These are phyloP conservation scores for Sarcophaga variegata DNA, from an alignment of 2,888 invertebrate species.

Conservation along the genomic window DNA sequence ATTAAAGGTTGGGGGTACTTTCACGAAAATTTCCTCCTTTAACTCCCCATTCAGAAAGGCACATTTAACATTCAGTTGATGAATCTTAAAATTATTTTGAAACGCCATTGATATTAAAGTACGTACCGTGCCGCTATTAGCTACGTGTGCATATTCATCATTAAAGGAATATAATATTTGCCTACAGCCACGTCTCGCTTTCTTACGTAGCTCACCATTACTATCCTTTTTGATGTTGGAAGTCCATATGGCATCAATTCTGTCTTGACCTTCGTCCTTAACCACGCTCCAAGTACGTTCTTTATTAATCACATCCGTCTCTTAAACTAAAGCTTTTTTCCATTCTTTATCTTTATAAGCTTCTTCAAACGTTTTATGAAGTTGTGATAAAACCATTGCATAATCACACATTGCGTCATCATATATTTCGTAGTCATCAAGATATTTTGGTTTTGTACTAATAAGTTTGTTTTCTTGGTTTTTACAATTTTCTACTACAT, in stretches of 20 bases:
- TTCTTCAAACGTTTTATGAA: constrained; percentile 39
- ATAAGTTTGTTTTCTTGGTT: not conserved
- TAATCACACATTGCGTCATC: constrained; percentile 28
- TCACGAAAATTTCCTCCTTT: constrained; percentile 27
- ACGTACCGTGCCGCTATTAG: constrained; percentile 18
- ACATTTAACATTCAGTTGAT: constrained; percentile 40
- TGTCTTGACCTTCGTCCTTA: constrained; percentile 7
- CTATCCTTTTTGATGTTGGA: constrained; percentile 15
- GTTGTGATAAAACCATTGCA: not conserved
- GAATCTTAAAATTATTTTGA: constrained; percentile 23
- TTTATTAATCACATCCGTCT: not conserved
- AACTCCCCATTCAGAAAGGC: constrained; percentile 18
- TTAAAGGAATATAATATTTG: not conserved
- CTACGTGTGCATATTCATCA: constrained; percentile 35
- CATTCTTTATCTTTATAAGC: not conserved
- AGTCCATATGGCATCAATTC: constrained; percentile 24
- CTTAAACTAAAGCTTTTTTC: not conserved
- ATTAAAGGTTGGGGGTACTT: constrained; percentile 18
- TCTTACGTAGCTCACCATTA: constrained; percentile 23
- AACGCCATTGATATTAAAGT: constrained; percentile 37
- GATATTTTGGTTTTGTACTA: constrained; percentile 25
- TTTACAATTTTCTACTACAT: not conserved
- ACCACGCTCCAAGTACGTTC: not conserved
- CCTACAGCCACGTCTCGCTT: constrained; percentile 44
- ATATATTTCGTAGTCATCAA: constrained; percentile 14